Evolutionary conservation across 2,797 vertebrate genomes (phyloP).

Genomic region (Simalia tracyae): DNA sequence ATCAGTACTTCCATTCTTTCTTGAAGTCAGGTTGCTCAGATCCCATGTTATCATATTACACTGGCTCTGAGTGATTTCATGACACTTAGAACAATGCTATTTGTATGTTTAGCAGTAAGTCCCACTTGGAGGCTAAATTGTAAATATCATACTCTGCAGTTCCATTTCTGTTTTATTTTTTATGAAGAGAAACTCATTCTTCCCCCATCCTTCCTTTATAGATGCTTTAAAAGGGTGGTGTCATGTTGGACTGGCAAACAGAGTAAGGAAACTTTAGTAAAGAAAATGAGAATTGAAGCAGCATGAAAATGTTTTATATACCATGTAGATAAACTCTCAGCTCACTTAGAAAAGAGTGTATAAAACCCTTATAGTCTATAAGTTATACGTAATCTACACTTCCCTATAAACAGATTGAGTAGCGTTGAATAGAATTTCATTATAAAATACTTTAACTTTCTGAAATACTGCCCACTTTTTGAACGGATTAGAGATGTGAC

Average conservation of each 20-base stretch:
- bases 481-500: constrained; percentile 26
- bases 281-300: neutral
- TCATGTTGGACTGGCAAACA: neutral
- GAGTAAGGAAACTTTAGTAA: neutral
- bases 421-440: neutral
- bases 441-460: constrained; percentile 33
- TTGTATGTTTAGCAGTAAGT: too few species aligned
- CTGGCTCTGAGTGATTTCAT: too few species aligned
- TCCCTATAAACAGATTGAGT: neutral
- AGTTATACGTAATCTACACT: neutral
- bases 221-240: neutral
- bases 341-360: neutral
- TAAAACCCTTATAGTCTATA: neutral
- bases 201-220: neutral
- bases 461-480: constrained; percentile 43
- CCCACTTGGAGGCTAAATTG: too few species aligned
- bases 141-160: neutral
- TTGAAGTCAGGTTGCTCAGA: too few species aligned
- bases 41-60: too few species aligned
- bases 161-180: neutral
- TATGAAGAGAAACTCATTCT: neutral
- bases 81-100: too few species aligned
- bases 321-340: neutral
- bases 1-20: too few species aligned
- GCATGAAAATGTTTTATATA: neutral